Conservation (phyloP, 1,140 invertebrate species). For the Hypsibius dujardini region DNA sequence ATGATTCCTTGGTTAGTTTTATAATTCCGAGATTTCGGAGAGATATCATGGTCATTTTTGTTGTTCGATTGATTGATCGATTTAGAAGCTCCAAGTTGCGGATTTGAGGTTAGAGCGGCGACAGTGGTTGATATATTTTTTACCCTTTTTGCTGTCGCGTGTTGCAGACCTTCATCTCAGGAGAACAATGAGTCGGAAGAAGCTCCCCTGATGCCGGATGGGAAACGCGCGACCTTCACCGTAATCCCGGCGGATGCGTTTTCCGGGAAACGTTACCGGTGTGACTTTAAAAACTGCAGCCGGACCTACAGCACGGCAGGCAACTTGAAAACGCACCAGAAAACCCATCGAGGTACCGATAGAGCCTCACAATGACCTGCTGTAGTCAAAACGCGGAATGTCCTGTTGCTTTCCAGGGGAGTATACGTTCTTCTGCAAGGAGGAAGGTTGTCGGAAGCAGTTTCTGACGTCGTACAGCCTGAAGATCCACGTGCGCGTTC, state of each 20-base stretch:
- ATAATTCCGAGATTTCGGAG: no score
- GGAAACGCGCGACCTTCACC: not conserved
- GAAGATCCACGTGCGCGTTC: conserved; percentile 80
- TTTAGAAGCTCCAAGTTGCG: no score
- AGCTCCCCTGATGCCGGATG: no score
- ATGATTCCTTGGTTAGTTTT: no score
- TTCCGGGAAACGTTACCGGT: conserved; percentile 47
- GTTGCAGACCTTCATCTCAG: no score
- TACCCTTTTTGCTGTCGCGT: no score
- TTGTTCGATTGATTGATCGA: no score
- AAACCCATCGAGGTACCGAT: conserved; percentile 70
- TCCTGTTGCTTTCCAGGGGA: conserved; percentile 49
- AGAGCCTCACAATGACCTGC: not conserved
- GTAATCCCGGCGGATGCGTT: not conserved
- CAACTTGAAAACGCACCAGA: conserved; percentile 81
- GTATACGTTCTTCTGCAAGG: conserved; percentile 75
- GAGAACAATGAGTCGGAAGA: no score
- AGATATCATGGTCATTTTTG: no score
- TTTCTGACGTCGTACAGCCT: conserved; percentile 85
- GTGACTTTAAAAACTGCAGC: conserved; percentile 70
- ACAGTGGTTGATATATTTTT: no score
- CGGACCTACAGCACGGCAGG: conserved; percentile 81
- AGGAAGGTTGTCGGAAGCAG: conserved; percentile 68
- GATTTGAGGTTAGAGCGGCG: no score
- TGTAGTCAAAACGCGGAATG: not conserved